Evolutionary conservation across 2,797 vertebrate genomes (phyloP).

Genomic region (Clamator glandarius): DNA sequence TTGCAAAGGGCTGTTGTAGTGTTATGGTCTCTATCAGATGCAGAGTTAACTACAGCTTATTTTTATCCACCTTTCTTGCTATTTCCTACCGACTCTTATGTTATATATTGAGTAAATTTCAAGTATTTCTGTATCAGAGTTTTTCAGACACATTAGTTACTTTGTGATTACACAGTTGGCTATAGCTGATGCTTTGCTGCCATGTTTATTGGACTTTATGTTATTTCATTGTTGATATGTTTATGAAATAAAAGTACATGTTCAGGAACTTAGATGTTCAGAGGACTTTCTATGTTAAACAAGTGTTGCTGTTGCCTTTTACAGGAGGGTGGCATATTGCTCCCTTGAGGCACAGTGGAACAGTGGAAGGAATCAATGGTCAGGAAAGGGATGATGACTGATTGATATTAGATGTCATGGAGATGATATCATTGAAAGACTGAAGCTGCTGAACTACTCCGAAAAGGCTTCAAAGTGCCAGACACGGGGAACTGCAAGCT

Average conservation of each 20-base stretch:
- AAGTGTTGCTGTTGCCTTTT: neutral
- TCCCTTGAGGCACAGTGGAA: neutral
- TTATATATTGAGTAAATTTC: neutral
- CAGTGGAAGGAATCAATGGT: neutral
- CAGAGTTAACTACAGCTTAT: neutral
- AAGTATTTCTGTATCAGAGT: neutral
- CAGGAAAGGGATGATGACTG: neutral
- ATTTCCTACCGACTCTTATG: neutral
- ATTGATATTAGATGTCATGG: neutral
- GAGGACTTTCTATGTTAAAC: neutral
- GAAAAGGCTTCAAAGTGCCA: neutral
- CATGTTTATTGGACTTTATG: neutral
- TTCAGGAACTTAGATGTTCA: neutral
- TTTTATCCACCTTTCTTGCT: neutral
- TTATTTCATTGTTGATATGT: neutral
- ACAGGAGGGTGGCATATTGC: neutral
- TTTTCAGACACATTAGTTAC: neutral
- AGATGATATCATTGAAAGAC: neutral
- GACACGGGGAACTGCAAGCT: neutral
- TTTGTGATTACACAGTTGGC: neutral
- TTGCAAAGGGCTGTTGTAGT: neutral
- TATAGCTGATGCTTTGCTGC: neutral
- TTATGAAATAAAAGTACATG: neutral
- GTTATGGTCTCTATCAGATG: neutral
- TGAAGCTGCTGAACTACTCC: neutral